These are phyloP conservation scores for Mythimna loreyi DNA, from an alignment of 2,888 invertebrate species.

Conservation along the genomic window DNA sequence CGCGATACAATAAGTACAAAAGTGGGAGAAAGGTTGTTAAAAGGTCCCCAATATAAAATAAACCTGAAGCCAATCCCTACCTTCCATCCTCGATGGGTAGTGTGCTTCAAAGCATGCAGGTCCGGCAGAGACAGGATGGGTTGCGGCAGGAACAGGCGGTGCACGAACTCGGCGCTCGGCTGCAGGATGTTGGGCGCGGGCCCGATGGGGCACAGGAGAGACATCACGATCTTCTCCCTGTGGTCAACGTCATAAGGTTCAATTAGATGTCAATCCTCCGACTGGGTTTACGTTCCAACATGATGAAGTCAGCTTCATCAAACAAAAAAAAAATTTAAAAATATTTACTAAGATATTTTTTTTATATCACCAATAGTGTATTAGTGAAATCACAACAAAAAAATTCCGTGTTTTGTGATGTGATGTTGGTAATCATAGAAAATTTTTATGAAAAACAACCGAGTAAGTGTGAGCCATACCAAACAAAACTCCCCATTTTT, in stretches of 20 bases:
- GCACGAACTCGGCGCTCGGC: constrained; percentile 96
- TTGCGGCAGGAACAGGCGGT: constrained; percentile 97
- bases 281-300: not conserved
- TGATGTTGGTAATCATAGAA: too few species aligned
- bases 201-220: constrained; percentile 98
- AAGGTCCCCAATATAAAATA: not conserved
- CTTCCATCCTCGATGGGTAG: constrained; percentile 96
- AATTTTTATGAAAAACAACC: too few species aligned
- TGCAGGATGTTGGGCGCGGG: constrained; percentile 98
- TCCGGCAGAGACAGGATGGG: constrained; percentile 98
- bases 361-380: too few species aligned
- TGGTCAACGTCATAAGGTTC: not conserved
- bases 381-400: too few species aligned
- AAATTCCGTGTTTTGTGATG: too few species aligned
- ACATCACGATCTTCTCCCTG: constrained; percentile 99
- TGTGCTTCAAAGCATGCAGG: constrained; percentile 96
- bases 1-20: too few species aligned
- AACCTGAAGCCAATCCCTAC: too few species aligned
- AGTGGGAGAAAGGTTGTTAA: too few species aligned
- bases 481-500: too few species aligned
- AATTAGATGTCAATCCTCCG: not conserved
- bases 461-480: too few species aligned
- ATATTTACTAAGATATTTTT: too few species aligned
- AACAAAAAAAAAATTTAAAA: too few species aligned
- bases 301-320: not conserved